Evolutionary conservation across 2,888 invertebrate genomes (phyloP).

Genomic region (Tanytarsus gracilentus): DNA sequence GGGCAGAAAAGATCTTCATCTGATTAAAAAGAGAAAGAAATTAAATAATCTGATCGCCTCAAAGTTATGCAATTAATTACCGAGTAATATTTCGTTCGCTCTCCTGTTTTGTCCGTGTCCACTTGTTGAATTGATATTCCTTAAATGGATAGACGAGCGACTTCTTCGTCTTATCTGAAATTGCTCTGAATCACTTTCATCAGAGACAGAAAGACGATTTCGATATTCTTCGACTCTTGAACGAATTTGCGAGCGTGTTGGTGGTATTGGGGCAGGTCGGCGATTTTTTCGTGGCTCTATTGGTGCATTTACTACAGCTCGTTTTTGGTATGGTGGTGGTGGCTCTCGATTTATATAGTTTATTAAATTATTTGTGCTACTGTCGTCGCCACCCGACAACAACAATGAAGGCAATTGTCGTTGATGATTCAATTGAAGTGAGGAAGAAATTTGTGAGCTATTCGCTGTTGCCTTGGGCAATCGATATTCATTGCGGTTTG

Average conservation of each 20-base stretch:
- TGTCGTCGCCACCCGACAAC: background rate
- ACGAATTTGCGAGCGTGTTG: background rate
- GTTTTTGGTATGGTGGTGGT: slow-evolving; percentile 36
- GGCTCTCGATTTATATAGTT: slow-evolving; percentile 32
- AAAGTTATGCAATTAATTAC: background rate
- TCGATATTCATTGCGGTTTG: slow-evolving; percentile 14
- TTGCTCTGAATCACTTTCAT: slow-evolving; percentile 19
- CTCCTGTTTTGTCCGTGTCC: background rate
- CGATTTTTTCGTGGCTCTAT: background rate
- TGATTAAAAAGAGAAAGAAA: slow-evolving; percentile 36
- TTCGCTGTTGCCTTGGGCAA: background rate
- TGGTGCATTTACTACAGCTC: background rate
- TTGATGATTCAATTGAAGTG: background rate
- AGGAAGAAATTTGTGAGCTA: too few relatives aligned
- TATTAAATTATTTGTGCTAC: background rate
- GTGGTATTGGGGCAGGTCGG: background rate
- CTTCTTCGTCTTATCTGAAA: background rate
- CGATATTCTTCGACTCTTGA: slow-evolving; percentile 22
- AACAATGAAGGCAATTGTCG: slow-evolving; percentile 9
- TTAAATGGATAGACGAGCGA: background rate
- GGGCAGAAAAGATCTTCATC: slow-evolving; percentile 35
- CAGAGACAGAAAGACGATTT: slow-evolving; percentile 21
- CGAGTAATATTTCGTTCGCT: slow-evolving; percentile 6
- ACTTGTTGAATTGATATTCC: background rate
- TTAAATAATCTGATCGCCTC: background rate